A percentile compares a stretch with the other conserved stretches of the same genome.
phyloP scores from a whole-genome alignment of 2,888 invertebrate genomes.

The Eutolmus rufibarbis region DNA sequence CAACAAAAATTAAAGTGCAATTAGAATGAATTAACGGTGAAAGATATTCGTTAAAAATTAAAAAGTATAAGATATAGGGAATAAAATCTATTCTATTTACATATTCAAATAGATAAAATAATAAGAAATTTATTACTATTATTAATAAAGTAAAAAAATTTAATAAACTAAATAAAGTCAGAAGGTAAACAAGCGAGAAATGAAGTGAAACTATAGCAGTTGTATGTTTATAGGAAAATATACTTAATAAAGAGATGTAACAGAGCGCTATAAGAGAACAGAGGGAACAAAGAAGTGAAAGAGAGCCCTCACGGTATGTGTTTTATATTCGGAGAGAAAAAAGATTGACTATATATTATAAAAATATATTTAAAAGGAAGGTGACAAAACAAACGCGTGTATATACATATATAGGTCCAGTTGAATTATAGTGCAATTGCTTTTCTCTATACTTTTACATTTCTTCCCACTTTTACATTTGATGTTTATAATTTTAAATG shows the following conservation, averaged over 20 bases:
- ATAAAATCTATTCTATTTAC: constrained; percentile 65
- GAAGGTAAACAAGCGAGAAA: constrained; percentile 37
- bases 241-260: constrained; percentile 32
- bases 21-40: constrained; percentile 66
- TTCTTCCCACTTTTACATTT: constrained; percentile 38
- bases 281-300: constrained; percentile 29
- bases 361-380: constrained; percentile 35
- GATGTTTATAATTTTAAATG: constrained; percentile 38
- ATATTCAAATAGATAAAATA: constrained; percentile 65
- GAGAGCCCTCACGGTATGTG: constrained; percentile 36
- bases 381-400: constrained; percentile 52
- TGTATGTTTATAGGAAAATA: constrained; percentile 53
- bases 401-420: constrained; percentile 51
- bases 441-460: constrained; percentile 41
- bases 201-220: constrained; percentile 50
- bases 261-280: constrained; percentile 31
- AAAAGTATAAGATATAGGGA: constrained; percentile 49
- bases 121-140: constrained; percentile 43
- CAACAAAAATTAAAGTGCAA: constrained; percentile 66
- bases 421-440: constrained; percentile 48
- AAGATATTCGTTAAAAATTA: constrained; percentile 59
- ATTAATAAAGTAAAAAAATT: constrained; percentile 44
- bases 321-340: constrained; percentile 68
- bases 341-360: constrained; percentile 66
- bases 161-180: constrained; percentile 36